Evolutionary conservation across 2,888 invertebrate species (phyloP).

Genomic region (Drosophila emarginata): DNA sequence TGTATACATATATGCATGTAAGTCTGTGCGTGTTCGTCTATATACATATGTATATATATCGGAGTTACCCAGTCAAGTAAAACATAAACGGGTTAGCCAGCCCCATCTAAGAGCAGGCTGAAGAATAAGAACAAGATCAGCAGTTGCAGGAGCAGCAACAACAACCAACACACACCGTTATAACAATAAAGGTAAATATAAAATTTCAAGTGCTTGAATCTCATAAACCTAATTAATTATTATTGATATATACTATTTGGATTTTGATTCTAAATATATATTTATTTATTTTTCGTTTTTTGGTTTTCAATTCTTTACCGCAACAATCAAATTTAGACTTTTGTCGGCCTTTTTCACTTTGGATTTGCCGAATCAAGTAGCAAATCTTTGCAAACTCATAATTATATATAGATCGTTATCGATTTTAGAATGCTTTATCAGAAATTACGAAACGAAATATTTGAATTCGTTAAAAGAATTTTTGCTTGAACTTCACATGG

Average conservation of each 20-base stretch:
- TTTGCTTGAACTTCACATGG: slow-evolving; percentile 57
- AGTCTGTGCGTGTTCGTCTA: slow-evolving; percentile 44
- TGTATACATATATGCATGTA: slow-evolving; percentile 22
- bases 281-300: neutral
- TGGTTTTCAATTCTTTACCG: slow-evolving; percentile 35
- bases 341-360: slow-evolving; percentile 45
- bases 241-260: neutral
- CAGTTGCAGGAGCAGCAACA: slow-evolving; percentile 26
- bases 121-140: slow-evolving; percentile 29
- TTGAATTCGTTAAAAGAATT: slow-evolving; percentile 20
- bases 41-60: slow-evolving; percentile 28
- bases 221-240: neutral
- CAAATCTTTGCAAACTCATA: slow-evolving; percentile 27
- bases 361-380: slow-evolving; percentile 51
- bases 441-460: slow-evolving; percentile 33
- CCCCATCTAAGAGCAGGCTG: slow-evolving; percentile 34
- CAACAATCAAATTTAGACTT: slow-evolving; percentile 17
- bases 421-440: slow-evolving; percentile 34
- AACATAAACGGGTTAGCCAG: slow-evolving; percentile 68
- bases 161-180: slow-evolving; percentile 32
- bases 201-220: slow-evolving; percentile 29
- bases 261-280: neutral
- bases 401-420: slow-evolving; percentile 40
- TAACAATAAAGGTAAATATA: slow-evolving; percentile 49
- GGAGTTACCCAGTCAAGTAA: slow-evolving; percentile 65